Conservation (phyloP, 2,797 vertebrate genomes). For the Lagocephalus sceleratus region DNA sequence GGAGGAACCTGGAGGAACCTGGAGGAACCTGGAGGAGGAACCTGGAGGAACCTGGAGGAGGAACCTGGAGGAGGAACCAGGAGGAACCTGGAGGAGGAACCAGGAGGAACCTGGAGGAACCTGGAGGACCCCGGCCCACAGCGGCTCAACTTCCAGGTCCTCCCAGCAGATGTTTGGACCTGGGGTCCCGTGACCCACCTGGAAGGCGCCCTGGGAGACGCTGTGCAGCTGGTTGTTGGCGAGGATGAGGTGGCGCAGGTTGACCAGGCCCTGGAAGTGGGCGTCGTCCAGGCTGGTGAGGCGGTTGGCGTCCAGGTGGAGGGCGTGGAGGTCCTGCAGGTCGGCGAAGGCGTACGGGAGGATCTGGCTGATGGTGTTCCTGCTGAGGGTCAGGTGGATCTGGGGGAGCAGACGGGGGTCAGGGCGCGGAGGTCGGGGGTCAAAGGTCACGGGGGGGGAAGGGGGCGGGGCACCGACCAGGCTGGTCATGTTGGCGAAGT, state of each 20-base stretch:
- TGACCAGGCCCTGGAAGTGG: constrained; percentile 87
- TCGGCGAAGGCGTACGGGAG: constrained; percentile 82
- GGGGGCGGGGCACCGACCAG: constrained; percentile 58
- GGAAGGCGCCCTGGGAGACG: constrained; percentile 88
- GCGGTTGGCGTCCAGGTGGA: constrained; percentile 88
- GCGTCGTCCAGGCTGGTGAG: constrained; percentile 83
- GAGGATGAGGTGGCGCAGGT: constrained; percentile 91
- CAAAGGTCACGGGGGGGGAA: too few relatives aligned
- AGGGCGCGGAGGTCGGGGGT: constrained; percentile 15
- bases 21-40: too few relatives aligned
- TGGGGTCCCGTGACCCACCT: too few relatives aligned
- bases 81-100: too few relatives aligned
- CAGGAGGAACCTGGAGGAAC: too few relatives aligned
- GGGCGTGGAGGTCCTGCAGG: constrained; percentile 86
- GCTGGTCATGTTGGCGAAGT: constrained; percentile 92
- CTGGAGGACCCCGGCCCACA: too few relatives aligned
- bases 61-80: too few relatives aligned
- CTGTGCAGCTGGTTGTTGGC: constrained; percentile 94
- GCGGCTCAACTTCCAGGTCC: too few relatives aligned
- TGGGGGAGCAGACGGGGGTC: constrained; percentile 5
- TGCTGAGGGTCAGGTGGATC: constrained; percentile 87
- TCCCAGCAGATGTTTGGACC: too few relatives aligned
- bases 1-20: too few relatives aligned
- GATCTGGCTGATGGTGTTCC: constrained; percentile 91
- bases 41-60: too few relatives aligned